Percentiles rank a stretch among this genome's conserved stretches.
phyloP scores from a whole-genome alignment of 1,140 invertebrate genomes.

The Diprion similis region DNA sequence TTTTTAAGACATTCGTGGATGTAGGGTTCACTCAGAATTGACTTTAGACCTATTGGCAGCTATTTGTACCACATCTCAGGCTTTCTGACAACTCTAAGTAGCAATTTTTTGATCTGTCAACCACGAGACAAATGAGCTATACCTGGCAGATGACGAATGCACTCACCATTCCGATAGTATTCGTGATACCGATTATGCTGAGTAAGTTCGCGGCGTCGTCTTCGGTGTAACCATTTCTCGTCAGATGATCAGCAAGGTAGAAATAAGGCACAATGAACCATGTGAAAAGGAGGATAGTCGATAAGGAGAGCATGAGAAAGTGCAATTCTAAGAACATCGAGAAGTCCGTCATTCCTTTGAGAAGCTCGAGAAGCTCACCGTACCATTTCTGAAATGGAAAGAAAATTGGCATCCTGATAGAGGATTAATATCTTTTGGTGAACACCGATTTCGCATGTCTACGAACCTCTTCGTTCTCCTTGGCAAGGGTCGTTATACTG shows the following conservation, averaged over 20 bases:
- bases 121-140: too few relatives aligned
- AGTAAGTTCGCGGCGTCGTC: constrained; percentile 78
- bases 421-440: neutral
- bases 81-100: too few relatives aligned
- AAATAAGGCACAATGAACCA: constrained; percentile 94
- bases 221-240: constrained; percentile 68
- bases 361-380: constrained; percentile 72
- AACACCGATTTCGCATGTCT: constrained; percentile 24
- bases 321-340: constrained; percentile 81
- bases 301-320: constrained; percentile 81
- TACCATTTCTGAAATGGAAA: constrained; percentile 75
- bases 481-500: constrained; percentile 85
- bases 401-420: neutral
- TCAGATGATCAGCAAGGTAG: constrained; percentile 80
- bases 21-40: too few relatives aligned
- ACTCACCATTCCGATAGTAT: constrained; percentile 88
- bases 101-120: too few relatives aligned
- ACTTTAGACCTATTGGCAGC: too few relatives aligned
- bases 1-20: too few relatives aligned
- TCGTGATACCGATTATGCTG: constrained; percentile 84
- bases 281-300: constrained; percentile 85
- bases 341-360: constrained; percentile 79
- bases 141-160: neutral
- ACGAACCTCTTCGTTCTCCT: constrained; percentile 74
- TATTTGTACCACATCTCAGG: too few relatives aligned